phyloP scores from a whole-genome alignment of 2,888 invertebrate genomes.

The Drosophila yooni region DNA sequence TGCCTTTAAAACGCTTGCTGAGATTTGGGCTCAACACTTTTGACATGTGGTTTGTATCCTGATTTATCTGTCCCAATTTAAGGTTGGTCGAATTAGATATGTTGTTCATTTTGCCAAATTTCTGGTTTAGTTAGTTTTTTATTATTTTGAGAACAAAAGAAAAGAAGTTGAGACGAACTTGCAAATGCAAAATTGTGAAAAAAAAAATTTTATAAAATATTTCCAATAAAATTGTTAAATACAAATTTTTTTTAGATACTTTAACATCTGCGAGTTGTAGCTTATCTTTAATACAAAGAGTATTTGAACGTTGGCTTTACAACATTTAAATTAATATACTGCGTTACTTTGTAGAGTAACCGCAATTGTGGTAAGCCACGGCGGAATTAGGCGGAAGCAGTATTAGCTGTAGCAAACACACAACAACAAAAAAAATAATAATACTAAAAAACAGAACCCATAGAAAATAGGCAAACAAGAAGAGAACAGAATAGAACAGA shows the following conservation, averaged over 20 bases:
- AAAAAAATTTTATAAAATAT: not conserved
- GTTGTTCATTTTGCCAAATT: not conserved
- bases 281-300: not conserved
- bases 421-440: not conserved
- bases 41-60: not conserved
- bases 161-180: not conserved
- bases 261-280: not conserved
- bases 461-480: conserved; percentile 21
- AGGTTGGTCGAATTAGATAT: not conserved
- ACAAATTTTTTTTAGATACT: not conserved
- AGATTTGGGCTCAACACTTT: not conserved
- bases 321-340: not conserved
- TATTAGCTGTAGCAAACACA: conserved; percentile 25
- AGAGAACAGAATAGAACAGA: not conserved
- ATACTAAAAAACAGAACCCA: conserved; percentile 23
- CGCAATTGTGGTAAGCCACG: conserved; percentile 64
- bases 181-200: not conserved
- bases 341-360: conserved; percentile 55
- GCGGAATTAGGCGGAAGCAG: conserved; percentile 57
- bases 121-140: not conserved
- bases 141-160: too few species aligned
- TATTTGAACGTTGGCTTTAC: conserved; percentile 13
- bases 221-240: not conserved
- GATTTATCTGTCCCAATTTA: not conserved
- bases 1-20: conserved; percentile 15